A percentile compares a stretch with the other conserved stretches of the same genome.
phyloP scores from a whole-genome alignment of 1,140 invertebrate species.

The Bombus difficillimus region DNA sequence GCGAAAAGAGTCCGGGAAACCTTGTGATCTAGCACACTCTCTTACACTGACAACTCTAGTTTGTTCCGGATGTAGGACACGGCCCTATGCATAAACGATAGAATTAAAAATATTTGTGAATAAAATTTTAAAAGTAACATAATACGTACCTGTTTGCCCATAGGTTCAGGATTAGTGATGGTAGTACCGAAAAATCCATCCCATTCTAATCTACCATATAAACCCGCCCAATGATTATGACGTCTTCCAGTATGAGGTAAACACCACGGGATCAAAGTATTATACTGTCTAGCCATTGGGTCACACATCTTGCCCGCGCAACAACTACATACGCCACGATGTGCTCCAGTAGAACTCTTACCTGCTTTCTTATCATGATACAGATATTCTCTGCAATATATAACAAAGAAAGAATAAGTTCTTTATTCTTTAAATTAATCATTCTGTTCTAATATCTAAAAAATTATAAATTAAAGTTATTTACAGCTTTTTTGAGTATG shows the following conservation, averaged over 20 bases:
- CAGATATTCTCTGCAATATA: constrained; percentile 85
- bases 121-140: background rate
- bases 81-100: constrained; percentile 81
- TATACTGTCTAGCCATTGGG: constrained; percentile 89
- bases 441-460: background rate
- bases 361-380: constrained; percentile 89
- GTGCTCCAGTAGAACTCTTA: constrained; percentile 83
- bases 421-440: background rate
- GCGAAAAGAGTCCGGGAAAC: constrained; percentile 90
- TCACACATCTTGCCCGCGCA: constrained; percentile 86
- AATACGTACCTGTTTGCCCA: constrained; percentile 90
- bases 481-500: constrained; percentile 86
- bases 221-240: constrained; percentile 92
- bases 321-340: constrained; percentile 93
- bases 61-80: constrained; percentile 92
- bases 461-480: constrained; percentile 50
- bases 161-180: constrained; percentile 94
- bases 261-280: constrained; percentile 95
- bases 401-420: background rate
- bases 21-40: constrained; percentile 94
- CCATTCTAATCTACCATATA: constrained; percentile 90
- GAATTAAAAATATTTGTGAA: background rate
- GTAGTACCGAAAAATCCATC: constrained; percentile 94
- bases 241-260: constrained; percentile 93
- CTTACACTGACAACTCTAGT: constrained; percentile 92